Evolutionary conservation across 2,797 vertebrate species (phyloP), one percentile per base, ranked within the genome.

Genomic region (Pteronotus mesoamericanus): DNA sequence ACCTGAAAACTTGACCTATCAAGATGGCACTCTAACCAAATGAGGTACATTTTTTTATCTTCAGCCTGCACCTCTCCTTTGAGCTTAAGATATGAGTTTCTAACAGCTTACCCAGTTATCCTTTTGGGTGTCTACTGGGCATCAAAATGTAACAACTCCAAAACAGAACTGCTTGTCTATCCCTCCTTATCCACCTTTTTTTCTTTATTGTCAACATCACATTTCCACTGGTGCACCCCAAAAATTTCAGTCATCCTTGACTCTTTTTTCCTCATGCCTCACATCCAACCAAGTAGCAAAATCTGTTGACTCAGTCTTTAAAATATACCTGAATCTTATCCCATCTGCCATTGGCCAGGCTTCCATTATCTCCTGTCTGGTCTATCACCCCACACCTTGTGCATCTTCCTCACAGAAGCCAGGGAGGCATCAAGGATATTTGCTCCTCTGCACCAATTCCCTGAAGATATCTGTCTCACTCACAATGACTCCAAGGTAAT

Each of bases 311-410:
- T 79, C 9, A 24, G 2, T 78, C 9, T 80, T 44, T 16, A 71
- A 74, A 66, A 86, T 22, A 24, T 22, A 22, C 11, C 55, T 85
- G 19, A 72, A 51, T n/a, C 2, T 3, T 6, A 26, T 34, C 21
- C 4, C 1, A 6, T 5, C 16, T 64, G 24, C 24, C 8, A 3
- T 21, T 3, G 1, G 8, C 37, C 2, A 37, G 24, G 2, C 3
- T 3, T 51, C 18, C 1, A 4, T 34, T 34, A 46, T 39, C 39
- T 90, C 14, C 11, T 61, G 1, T 21, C 22, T 71, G 34, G 5
- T 44, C 12, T 9, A 24, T 29, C 3, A 66, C 64, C 5, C 0
- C 19, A 46, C 1, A 42, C 26, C 48, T 66, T 53, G 5, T 74
- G 29, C 42, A 15, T 77, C 4, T 10, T 95, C 34, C 48, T 89